Base-by-base conservation (phyloP, 2,797 vertebrate species). In the Rhincodon typus region DNA sequence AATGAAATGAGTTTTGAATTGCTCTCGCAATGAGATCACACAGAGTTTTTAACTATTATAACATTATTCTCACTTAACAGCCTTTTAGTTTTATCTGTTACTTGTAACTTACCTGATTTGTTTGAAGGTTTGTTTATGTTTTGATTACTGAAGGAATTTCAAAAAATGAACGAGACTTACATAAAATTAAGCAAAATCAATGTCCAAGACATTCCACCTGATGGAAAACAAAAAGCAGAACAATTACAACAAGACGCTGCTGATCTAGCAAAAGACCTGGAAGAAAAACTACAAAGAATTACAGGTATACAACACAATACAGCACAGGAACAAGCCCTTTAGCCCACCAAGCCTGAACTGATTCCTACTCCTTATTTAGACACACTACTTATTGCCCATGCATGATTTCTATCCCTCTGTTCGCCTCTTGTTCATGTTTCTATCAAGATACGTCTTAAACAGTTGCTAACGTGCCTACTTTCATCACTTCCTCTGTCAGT, bases 251-350 rank as follows among this genome's bases (percentile, higher is more conserved):
- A 97, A 95, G 98, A 97, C 95, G 98, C 97, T 6, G 96, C 98
- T 96, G 97, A 97, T 42, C 50, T 98, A 96, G 97, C 97, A 96
- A 97, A 96, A 96, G 96, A 98, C 53, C 96, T 98, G 94, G 97
- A 98, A 96, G 97, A 98, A 95, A 98, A 98, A 97, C 97, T 98
- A 53, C 97, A 96, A 96, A 97, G 97, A 96, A 97, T 98, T 97
- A 96, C 97, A 98, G 98, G 98, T 98, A 97, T 94, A 69, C 57
- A 57, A 57, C 10, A 57, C 0, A 57, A 10, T 7, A 57, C 57
- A 57, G 57, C 57, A 57, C 57, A 57, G 57, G 57, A 57, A 57
- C 57, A 57, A 12, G 57, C 57, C 57, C 57, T 57, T 57, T 12
- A 4, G 57, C 57, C 57, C 57, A 57, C 6, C 57, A 57, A 57